These are phyloP conservation scores for Anarrhichthys ocellatus DNA, from an alignment of 2,113 vertebrate genomes.

Conservation along the genomic window DNA sequence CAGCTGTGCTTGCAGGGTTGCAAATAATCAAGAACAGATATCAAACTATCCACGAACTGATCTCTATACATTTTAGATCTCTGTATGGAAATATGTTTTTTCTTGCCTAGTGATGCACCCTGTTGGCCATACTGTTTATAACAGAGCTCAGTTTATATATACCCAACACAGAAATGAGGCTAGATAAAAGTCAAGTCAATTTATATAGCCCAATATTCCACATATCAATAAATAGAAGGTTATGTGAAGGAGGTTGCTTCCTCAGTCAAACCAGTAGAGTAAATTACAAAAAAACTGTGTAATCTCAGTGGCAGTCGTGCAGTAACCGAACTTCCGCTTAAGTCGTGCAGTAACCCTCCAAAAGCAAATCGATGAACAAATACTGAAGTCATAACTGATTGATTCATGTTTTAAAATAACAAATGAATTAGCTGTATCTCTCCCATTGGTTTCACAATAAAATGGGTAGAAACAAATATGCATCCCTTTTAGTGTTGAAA, in stretches of 20 bases:
- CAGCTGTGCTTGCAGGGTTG: background rate
- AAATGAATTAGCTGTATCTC: background rate
- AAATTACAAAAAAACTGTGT: background rate
- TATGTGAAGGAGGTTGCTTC: background rate
- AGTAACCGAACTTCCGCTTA: too few species aligned
- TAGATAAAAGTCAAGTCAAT: background rate
- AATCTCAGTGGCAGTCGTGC: background rate
- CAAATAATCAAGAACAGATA: background rate
- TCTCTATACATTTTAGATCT: background rate
- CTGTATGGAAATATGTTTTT: constrained; percentile 1
- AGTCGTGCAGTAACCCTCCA: background rate
- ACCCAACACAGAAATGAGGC: background rate
- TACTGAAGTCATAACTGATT: background rate
- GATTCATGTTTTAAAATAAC: background rate
- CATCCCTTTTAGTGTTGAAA: background rate
- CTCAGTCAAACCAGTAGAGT: background rate
- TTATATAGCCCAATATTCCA: background rate
- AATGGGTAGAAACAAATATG: background rate
- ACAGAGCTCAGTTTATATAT: constrained; percentile 4
- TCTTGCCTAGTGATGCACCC: constrained; percentile 48
- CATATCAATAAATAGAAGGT: background rate
- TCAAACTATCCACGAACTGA: too few species aligned
- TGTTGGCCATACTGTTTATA: constrained; percentile 53
- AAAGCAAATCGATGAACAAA: background rate
- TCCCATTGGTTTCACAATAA: background rate